phyloP scores from a whole-genome alignment of 2,888 invertebrate genomes.

The Odiellus spinosus region DNA sequence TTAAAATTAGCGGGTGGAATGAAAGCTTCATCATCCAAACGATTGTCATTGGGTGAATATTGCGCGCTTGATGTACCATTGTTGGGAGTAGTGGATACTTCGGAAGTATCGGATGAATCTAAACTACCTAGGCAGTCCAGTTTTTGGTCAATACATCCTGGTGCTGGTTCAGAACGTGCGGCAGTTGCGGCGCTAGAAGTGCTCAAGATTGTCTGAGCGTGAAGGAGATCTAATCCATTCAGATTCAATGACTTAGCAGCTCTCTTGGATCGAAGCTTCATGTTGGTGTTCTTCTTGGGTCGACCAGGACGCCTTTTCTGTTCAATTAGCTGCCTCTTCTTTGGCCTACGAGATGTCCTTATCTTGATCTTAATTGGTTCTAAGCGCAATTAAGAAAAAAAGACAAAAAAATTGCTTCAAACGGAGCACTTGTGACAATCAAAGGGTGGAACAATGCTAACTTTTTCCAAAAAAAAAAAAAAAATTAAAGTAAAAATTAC shows the following conservation, averaged over 20 bases:
- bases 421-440: no score
- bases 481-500: neutral
- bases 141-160: slow-evolving; percentile 81
- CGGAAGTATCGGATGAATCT: neutral
- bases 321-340: slow-evolving; percentile 9
- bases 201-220: slow-evolving; percentile 73
- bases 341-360: slow-evolving; percentile 7
- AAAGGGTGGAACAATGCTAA: neutral
- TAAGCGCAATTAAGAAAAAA: slow-evolving; percentile 1
- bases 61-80: no score
- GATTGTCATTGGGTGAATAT: no score
- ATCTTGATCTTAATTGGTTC: slow-evolving; percentile 9
- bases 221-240: slow-evolving; percentile 69
- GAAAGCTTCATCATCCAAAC: no score
- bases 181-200: slow-evolving; percentile 49
- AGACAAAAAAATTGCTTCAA: no score
- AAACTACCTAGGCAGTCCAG: slow-evolving; percentile 28
- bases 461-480: neutral
- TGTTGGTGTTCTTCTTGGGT: slow-evolving; percentile 30
- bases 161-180: slow-evolving; percentile 43
- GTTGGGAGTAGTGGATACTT: no score
- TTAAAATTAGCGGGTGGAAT: no score
- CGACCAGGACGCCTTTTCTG: slow-evolving; percentile 20
- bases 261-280: slow-evolving; percentile 3
- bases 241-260: slow-evolving; percentile 48